Base-by-base conservation (phyloP, 2,888 invertebrate genomes). In the Andrena bucephala region DNA sequence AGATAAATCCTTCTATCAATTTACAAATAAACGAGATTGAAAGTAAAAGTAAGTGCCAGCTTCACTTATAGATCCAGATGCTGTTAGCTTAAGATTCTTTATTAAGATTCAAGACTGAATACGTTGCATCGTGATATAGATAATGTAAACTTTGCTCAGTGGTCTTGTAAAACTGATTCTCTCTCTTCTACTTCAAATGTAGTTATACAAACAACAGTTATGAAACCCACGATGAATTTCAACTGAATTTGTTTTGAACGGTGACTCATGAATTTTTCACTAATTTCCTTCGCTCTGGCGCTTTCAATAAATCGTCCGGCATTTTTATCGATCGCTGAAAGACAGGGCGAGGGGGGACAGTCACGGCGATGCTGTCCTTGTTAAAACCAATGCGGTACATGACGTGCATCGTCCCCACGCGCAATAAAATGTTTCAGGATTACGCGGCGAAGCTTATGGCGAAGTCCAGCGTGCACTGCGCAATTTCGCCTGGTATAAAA, bases 401-500 rank as follows among this genome's bases (percentile, higher is more conserved):
- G 87, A 87, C 87, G 87, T 87, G 77, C 76, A 73, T 75, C 81
- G 79, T 87, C 86, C 87, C 87, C 87, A 87, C 87, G 86, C 84
- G 87, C 85, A 82, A 83, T 87, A 87, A 87, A 87, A 87, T 84
- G 81, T 79, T 81, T 73, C 77, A 73, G 84, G 84, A 82, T 87
- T 87, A 84, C 87, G 87, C 84, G 78, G 87, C 80, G 82, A 70
- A 77, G 85, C 85, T 83, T 79, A 85, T 83, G 78, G 83, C 85
- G 48, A 74, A 78, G 85, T 79, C 77, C 29, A 48, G 20, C 69
- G 75, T 81, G 72, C 63, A 57, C 84, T 59, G 80, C 77, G 87
- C 84, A 87, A 84, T 87, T 87, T 80, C 82, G 20, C 59, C 16
- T 59, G 50, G 59, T 57, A 54, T 57, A 68, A 80, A 83, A 83